phyloP scores from a whole-genome alignment of 1,140 invertebrate genomes.

The Brachionus rubens region DNA sequence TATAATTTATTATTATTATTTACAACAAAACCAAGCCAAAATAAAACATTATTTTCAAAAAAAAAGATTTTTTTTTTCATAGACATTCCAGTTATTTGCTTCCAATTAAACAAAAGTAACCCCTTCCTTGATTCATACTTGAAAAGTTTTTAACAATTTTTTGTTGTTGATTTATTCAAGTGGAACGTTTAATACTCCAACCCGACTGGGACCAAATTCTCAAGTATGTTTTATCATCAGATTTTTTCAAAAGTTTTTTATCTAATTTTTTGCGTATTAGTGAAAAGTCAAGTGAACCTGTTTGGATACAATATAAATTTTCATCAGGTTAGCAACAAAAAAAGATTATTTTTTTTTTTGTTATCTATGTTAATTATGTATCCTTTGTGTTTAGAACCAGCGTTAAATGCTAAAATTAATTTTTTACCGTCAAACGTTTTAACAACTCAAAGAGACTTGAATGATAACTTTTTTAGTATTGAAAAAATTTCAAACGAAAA shows the following conservation, averaged over 20 bases:
- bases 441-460: neutral
- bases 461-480: neutral
- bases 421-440: neutral
- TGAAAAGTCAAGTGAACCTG: neutral
- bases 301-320: constrained; percentile 26
- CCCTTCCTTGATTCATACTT: no score
- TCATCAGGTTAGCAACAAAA: neutral
- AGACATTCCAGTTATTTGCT: no score
- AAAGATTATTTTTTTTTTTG: neutral
- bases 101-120: no score
- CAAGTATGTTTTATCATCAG: neutral
- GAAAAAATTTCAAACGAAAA: constrained; percentile 34
- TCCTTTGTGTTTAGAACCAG: neutral
- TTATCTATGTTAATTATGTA: no score
- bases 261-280: neutral
- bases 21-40: neutral
- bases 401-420: neutral
- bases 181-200: constrained; percentile 20
- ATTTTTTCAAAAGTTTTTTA: neutral
- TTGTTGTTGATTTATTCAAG: neutral
- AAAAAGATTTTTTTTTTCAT: no score
- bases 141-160: no score
- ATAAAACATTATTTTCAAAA: neutral
- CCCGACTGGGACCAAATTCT: constrained; percentile 5
- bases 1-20: constrained; percentile 29